A percentile compares a stretch with the other conserved stretches of the same genome.
These are phyloP conservation scores for Galagoides demidoff DNA, from an alignment of 2,797 vertebrate species.

Conservation along the genomic window DNA sequence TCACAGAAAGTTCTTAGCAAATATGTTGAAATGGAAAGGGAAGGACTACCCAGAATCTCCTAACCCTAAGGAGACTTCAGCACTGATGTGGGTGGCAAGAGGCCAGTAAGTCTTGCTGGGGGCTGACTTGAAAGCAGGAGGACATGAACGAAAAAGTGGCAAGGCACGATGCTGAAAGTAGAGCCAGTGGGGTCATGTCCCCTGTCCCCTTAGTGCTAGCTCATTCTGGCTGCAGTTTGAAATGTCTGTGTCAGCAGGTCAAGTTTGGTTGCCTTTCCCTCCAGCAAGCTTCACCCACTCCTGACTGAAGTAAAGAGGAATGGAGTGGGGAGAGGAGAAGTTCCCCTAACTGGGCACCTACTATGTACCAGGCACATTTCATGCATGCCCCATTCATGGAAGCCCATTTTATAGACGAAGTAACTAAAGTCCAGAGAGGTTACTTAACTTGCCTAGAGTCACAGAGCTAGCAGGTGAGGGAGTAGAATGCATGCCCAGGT, in stretches of 20 bases:
- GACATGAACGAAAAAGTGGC: too few relatives aligned
- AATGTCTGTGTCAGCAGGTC: neutral
- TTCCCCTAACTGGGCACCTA: neutral
- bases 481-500: neutral
- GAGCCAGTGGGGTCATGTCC: neutral
- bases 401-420: slow-evolving; percentile 20
- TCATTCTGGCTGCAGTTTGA: neutral
- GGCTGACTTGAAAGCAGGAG: neutral
- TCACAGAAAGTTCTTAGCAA: neutral
- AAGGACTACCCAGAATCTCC: neutral
- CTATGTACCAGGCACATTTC: neutral
- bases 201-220: neutral
- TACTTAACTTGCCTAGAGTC: neutral
- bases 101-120: neutral
- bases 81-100: neutral
- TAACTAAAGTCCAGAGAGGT: neutral
- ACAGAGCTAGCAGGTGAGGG: neutral
- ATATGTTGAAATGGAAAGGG: neutral
- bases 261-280: neutral
- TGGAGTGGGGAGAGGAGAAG: neutral
- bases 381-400: neutral
- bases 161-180: neutral
- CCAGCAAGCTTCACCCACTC: neutral
- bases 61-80: neutral
- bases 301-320: neutral